Base-by-base conservation (phyloP, 2,888 invertebrate species). In the Zygothrica quintamaculata region DNA sequence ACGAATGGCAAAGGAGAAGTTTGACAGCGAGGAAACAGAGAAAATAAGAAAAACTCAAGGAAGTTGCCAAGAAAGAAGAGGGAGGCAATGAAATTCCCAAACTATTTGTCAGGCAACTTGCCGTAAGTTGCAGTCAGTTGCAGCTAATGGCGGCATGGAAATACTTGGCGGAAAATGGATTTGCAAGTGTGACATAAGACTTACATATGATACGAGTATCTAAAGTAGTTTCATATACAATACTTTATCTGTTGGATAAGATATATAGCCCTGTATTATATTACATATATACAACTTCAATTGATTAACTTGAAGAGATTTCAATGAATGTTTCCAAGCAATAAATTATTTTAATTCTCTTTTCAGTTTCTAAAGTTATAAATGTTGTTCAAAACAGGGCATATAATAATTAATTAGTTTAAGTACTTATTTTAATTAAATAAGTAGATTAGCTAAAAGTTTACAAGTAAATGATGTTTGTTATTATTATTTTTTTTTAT, bases 91-190 rank as follows among this genome's bases (percentile, higher is more conserved):
- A 47, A 69, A 65, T 69, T 48, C 65, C 58, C 58, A 25, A 71
- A 73, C 55, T 56, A 68, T 73, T 72, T 73, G 74, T 73, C 71
- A 72, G 48, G 22, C 53, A 56, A 53, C 36, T 36, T 33, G 47
- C 44, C 29, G 39, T 43, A 39, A 44, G 47, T 43, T 46, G 60
- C 57, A 57, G 4, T 50, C 26, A n/a, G n/a, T n/a, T n/a, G n/a
- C n/a, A n/a, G n/a, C 46, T 40, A 48, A 61, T 57, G 37, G 8
- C 37, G 18, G 26, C 26, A 8, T 31, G 42, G 48, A 58, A 58
- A 18, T 29, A 46, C 29, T 46, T 33, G 33, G 13, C n/a, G 15
- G 55, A 65, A 67, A 50, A 46, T 60, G 26, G 44, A 8, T 39
- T 36, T n/a, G n/a, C 8, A 50, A 42, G 43, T 42, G 40, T 42